A percentile compares a stretch with the other conserved stretches of the same genome.
Evolutionary conservation across 2,888 invertebrate genomes (phyloP).

Genomic region (Chydorus sphaericus): DNA sequence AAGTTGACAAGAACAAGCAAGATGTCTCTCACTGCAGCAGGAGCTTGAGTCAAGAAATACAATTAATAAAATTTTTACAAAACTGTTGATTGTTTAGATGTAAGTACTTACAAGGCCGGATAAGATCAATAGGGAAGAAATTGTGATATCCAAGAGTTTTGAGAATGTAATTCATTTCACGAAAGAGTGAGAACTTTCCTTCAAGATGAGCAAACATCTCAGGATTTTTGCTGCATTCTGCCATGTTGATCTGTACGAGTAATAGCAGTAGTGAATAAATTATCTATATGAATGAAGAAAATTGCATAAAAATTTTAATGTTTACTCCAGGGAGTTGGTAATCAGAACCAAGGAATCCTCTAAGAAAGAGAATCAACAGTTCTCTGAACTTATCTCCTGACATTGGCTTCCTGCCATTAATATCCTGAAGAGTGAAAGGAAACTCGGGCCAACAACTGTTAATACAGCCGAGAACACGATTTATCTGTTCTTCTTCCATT

Average conservation of each 20-base stretch:
- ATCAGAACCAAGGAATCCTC: neutral
- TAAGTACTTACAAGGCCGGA: neutral
- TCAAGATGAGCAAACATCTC: neutral
- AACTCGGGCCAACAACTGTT: constrained; percentile 1
- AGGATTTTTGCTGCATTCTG: neutral
- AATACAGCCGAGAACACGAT: neutral
- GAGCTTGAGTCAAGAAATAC: neutral
- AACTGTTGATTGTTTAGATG: too few species aligned
- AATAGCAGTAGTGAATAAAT: neutral
- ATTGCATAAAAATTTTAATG: too few species aligned
- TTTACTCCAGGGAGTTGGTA: neutral
- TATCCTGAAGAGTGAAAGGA: neutral
- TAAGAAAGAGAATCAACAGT: neutral
- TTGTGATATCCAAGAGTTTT: neutral
- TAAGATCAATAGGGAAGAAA: neutral
- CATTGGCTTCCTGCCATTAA: neutral
- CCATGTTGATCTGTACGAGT: neutral
- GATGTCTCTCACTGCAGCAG: neutral
- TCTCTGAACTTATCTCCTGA: neutral
- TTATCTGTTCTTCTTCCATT: neutral
- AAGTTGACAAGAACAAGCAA: neutral
- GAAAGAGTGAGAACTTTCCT: neutral
- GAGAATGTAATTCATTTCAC: neutral
- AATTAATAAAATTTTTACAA: neutral
- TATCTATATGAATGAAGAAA: neutral